A percentile compares a stretch with the other conserved stretches of the same genome.
Conservation (phyloP, 2,797 vertebrate species). For the Sciaenops ocellatus region DNA sequence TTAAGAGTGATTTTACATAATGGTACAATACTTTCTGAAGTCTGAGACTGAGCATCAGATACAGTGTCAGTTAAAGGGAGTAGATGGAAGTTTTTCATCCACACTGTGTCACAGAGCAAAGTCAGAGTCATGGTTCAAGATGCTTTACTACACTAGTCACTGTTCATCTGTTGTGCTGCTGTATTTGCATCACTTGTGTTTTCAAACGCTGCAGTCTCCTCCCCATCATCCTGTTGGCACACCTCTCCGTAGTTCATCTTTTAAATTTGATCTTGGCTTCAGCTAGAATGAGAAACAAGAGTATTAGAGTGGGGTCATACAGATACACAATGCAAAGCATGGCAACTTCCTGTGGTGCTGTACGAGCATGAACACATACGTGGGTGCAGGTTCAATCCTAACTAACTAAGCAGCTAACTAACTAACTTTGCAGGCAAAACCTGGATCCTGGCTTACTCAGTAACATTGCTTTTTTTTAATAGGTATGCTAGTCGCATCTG, state of each 20-base stretch:
- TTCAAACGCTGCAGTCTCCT: constrained; percentile 9
- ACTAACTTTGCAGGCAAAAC: not conserved
- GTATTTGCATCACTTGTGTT: constrained; percentile 17
- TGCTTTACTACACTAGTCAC: not conserved
- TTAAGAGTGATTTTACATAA: not conserved
- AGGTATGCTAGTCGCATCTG: not conserved
- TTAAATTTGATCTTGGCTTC: constrained; percentile 79
- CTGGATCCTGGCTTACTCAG: not conserved
- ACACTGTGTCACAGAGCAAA: not conserved
- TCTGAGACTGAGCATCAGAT: constrained; percentile 5
- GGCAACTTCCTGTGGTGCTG: not conserved
- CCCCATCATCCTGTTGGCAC: constrained; percentile 1
- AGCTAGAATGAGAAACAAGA: constrained; percentile 70
- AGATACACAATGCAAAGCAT: not conserved
- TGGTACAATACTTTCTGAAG: not conserved
- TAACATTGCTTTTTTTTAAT: not conserved
- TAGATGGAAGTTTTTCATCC: constrained; percentile 2
- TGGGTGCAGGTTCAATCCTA: not conserved
- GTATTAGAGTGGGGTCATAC: not conserved
- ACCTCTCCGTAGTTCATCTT: constrained; percentile 60
- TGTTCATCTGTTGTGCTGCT: constrained; percentile 2
- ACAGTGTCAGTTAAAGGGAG: constrained; percentile 28
- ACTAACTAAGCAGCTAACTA: too few relatives aligned
- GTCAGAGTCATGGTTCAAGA: not conserved
- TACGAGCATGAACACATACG: not conserved